Conservation (phyloP, 1,140 invertebrate genomes). For the Andrena cerasifolii region DNA sequence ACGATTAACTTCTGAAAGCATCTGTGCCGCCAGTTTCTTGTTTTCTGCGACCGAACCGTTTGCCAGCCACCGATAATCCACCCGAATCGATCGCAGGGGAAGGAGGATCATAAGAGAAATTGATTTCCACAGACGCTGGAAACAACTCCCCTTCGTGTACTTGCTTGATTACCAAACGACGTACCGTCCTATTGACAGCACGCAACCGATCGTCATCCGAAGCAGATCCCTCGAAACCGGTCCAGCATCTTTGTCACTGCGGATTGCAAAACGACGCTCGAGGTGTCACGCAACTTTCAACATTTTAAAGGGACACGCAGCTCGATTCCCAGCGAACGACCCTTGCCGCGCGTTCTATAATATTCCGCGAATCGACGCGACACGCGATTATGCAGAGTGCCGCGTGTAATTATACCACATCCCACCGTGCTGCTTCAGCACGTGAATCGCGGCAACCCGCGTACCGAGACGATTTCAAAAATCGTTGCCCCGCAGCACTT, state of each 20-base stretch:
- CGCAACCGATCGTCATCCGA: neutral
- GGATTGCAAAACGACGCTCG: no score
- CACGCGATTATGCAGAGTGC: constrained; percentile 10
- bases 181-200: no score
- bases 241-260: neutral
- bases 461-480: neutral
- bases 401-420: constrained; percentile 11
- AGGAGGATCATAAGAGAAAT: neutral
- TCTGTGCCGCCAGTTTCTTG: neutral
- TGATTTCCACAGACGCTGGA: neutral
- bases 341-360: neutral
- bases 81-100: neutral
- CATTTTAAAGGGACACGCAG: neutral
- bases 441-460: neutral
- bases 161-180: neutral
- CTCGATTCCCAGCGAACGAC: no score
- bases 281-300: constrained; percentile 9
- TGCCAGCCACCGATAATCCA: neutral
- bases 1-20: no score
- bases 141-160: constrained; percentile 3
- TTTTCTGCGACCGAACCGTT: no score
- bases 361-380: neutral
- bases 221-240: neutral
- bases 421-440: neutral
- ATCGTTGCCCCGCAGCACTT: neutral